phyloP scores from a whole-genome alignment of 2,888 invertebrate species.

The Drosophila putrida region DNA sequence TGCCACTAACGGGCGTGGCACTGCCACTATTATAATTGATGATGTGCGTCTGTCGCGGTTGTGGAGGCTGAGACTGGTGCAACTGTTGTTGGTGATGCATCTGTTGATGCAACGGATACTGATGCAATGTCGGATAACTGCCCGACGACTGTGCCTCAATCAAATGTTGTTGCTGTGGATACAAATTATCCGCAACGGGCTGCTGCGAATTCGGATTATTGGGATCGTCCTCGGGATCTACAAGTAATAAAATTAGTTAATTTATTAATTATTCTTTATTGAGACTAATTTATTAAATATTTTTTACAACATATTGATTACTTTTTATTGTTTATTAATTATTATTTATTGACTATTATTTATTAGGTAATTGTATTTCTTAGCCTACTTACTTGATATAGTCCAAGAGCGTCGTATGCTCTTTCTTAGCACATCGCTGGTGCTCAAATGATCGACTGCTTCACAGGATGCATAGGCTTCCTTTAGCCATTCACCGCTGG shows the following conservation, averaged over 20 bases:
- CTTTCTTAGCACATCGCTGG: conserved; percentile 88
- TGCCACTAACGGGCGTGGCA: conserved; percentile 77
- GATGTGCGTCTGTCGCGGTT: conserved; percentile 62
- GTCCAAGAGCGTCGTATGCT: conserved; percentile 91
- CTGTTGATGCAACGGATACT: conserved; percentile 61
- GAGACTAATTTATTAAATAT: no score
- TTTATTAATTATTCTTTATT: no score
- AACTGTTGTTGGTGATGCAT: conserved; percentile 39
- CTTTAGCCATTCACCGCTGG: conserved; percentile 90
- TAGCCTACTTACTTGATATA: conserved; percentile 88
- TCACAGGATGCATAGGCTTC: conserved; percentile 87
- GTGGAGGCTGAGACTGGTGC: conserved; percentile 39
- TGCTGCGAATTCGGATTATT: conserved; percentile 79
- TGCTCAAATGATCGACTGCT: conserved; percentile 85
- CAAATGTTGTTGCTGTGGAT: conserved; percentile 87
- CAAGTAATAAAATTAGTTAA: no score
- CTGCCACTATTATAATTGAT: conserved; percentile 77
- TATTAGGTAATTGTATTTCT: not conserved
- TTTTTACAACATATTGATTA: not conserved
- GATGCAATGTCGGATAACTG: conserved; percentile 81
- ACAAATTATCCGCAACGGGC: conserved; percentile 86
- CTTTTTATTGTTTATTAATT: no score
- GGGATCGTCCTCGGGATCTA: conserved; percentile 84
- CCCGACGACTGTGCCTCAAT: conserved; percentile 86
- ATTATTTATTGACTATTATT: not conserved